Base-by-base conservation (phyloP, 2,888 invertebrate species). In the Phortica magna region DNA sequence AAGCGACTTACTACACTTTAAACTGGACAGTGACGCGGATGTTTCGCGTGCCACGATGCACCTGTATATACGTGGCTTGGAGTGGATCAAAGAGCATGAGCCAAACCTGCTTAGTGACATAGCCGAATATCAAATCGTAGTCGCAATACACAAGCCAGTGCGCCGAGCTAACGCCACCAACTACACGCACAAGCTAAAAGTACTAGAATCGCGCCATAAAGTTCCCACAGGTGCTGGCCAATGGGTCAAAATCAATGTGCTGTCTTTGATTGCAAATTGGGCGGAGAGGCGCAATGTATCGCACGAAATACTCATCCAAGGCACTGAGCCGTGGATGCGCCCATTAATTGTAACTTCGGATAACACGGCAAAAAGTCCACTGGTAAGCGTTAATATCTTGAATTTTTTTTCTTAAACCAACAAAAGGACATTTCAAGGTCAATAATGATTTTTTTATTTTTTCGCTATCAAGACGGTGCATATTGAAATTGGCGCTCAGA, bases 161-260 rank as follows among this genome's bases (percentile, higher is more conserved):
- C 81, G 85, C 9, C 84, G 88, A 4, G 74, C 81, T 7, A 89
- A 88, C 79, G 81, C 82, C 19, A 84, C 87, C 19, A 86, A 76
- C 75, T 84, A 85, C 74, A 90, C 90, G 6, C 89, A 90, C 73
- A 91, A 86, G 17, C 83, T 85, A 2, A 91, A 91, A 78, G 81
- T 90, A 22, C 85, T 84, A 43, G 91, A 91, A 76, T 87, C 88
- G 48, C 84, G 84, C 0, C 90, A 89, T 75, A 83, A 84, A 77
- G 90, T 92, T 80, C 91, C 92, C 2, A 79, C 81, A 1, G 91
- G 90, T 3, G 78, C 83, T 41, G 92, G 92, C 0, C 83, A 89
- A 74, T 97, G 96, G 96, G 92, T 96, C 80, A 94, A 94, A 83
- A 92, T 97, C 72, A 96, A 97, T 85, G 93, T 97, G 7, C 95